Evolutionary conservation across 1,140 invertebrate genomes (phyloP), one percentile per base, ranked within the genome.

Genomic region (Tetraneura akinire): DNA sequence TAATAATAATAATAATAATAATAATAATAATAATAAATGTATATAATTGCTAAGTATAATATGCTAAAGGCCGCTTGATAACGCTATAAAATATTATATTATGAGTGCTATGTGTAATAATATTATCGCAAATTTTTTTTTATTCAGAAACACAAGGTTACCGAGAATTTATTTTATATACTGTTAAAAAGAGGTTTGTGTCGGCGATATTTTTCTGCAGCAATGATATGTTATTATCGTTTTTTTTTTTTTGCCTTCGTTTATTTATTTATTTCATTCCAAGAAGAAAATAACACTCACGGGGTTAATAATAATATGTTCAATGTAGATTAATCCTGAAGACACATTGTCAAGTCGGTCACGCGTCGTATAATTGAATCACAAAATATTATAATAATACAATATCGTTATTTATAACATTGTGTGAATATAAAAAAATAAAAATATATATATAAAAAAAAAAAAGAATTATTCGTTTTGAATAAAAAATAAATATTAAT

Each of bases 131-230:
- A 62, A 29, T 26, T 14, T 18, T 62, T n/a, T 62, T 29, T 62
- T 62, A 62, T 62, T 62, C 60, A 18, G 60, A 62, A 62, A 62
- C 26, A 62, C 18, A 16, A 16, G 18, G 60, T n/a, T 62, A 62
- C 60, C 60, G 26, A n/a, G 60, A 62, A 62, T 5, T n/a, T n/a
- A n/a, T n/a, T n/a, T n/a, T n/a, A 37, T 8, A 3, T 37, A 32
- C 29, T 29, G 26, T 62, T 32, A 4, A 62, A 62, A 62, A 62
- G 26, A 9, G 29, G 57, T 29, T 32, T 18, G n/a, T n/a, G 57
- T 62, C 60, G 60, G 60, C 16, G 16, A 32, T 60, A 60, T 26
- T 60, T 21, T 26, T 60, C 14, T 26, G 23, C 29, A 32, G 3
- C 16, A 62, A 18, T 62, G 4, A 13, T 47, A 47, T 13, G 29